These are phyloP conservation scores for Drosophila nannoptera DNA, from an alignment of 1,140 invertebrate genomes.

Conservation along the genomic window DNA sequence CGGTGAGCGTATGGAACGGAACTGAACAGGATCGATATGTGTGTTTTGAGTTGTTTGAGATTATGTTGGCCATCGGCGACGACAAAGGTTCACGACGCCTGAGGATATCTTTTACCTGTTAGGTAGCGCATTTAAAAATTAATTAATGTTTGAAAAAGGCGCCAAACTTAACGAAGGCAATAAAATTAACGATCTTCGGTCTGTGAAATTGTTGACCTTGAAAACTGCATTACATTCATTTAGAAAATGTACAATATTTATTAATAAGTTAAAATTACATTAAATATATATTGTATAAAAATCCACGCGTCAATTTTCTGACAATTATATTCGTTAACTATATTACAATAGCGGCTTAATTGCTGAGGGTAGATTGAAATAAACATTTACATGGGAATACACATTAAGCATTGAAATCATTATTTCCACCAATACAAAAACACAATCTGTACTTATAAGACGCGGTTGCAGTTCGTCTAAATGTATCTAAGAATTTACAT, in stretches of 20 bases:
- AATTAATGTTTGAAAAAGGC: not conserved
- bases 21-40: not conserved
- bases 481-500: not conserved
- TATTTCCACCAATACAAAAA: not conserved
- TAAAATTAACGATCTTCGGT: not conserved
- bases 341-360: constrained; percentile 20
- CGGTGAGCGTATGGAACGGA: not conserved
- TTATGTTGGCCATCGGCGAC: not conserved
- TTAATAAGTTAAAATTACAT: constrained; percentile 7
- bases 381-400: not conserved
- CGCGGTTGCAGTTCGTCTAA: constrained; percentile 5
- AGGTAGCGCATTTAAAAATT: constrained; percentile 15
- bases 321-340: constrained; percentile 14
- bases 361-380: constrained; percentile 4
- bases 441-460: not conserved
- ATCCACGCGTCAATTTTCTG: too few species aligned
- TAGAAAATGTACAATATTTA: constrained; percentile 20
- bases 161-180: not conserved
- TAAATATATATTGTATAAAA: constrained; percentile 2
- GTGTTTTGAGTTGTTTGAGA: constrained; percentile 1
- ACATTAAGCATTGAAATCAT: too few species aligned
- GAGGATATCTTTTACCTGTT: constrained; percentile 1
- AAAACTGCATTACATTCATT: not conserved
- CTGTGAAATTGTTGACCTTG: too few species aligned
- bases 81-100: not conserved